A percentile compares a stretch with the other conserved stretches of the same genome.
These are phyloP conservation scores for Nerophis ophidion DNA, from an alignment of 2,113 vertebrate species.

Conservation along the genomic window DNA sequence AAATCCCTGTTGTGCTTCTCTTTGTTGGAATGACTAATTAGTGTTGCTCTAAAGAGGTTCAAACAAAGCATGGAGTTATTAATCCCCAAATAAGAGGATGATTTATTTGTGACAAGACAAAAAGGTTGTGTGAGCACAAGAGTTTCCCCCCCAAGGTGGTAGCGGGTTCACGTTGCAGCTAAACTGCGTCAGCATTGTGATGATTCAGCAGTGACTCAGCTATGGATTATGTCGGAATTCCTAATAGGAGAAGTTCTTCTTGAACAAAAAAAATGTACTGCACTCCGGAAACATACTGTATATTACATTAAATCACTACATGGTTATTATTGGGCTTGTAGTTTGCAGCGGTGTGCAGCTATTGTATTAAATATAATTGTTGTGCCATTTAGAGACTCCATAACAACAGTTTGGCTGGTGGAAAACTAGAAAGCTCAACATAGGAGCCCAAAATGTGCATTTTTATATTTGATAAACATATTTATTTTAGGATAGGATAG, in stretches of 20 bases:
- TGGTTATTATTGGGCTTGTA: too few relatives aligned
- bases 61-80: neutral
- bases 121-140: neutral
- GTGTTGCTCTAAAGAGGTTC: neutral
- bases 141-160: neutral
- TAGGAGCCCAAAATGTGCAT: too few relatives aligned
- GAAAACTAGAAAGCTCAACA: too few relatives aligned
- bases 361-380: too few relatives aligned
- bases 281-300: neutral
- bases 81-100: conserved; percentile 5
- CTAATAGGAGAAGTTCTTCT: neutral
- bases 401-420: too few relatives aligned
- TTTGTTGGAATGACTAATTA: neutral
- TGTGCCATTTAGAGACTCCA: too few relatives aligned
- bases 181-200: conserved; percentile 3
- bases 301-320: too few relatives aligned
- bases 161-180: neutral
- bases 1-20: neutral
- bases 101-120: conserved; percentile 9
- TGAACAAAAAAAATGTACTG: neutral
- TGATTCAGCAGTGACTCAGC: conserved; percentile 11
- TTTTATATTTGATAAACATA: too few relatives aligned
- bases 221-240: conserved; percentile 7
- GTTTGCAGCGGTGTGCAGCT: too few relatives aligned
- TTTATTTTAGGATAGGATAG: too few relatives aligned